Percentiles rank a stretch among this genome's conserved stretches.
phyloP scores from a whole-genome alignment of 1,140 invertebrate genomes.

The Diorhabda elongata region DNA sequence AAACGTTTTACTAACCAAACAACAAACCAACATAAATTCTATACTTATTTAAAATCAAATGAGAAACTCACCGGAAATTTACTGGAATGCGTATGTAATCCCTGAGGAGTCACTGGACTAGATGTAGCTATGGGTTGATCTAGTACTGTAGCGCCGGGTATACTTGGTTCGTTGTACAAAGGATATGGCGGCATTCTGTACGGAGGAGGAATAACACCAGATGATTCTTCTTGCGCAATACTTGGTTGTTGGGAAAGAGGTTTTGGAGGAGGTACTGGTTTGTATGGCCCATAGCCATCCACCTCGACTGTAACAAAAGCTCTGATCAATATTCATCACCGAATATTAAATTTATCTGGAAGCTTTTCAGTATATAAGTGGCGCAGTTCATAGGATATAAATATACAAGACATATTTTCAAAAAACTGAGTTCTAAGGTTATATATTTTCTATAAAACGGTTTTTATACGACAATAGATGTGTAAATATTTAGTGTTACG shows the following conservation, averaged over 20 bases:
- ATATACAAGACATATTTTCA: too few relatives aligned
- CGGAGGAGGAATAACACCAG: constrained; percentile 46
- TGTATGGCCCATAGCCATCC: constrained; percentile 53
- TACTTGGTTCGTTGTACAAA: constrained; percentile 46
- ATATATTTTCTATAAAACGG: too few relatives aligned
- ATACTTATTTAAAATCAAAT: too few relatives aligned
- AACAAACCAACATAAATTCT: too few relatives aligned
- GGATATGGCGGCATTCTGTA: constrained; percentile 53
- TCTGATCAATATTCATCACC: too few relatives aligned
- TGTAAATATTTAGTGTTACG: too few relatives aligned
- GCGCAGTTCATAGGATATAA: too few relatives aligned
- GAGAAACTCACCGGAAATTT: constrained; percentile 68
- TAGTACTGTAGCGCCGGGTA: constrained; percentile 46
- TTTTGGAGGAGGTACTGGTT: constrained; percentile 58
- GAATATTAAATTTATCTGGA: too few relatives aligned
- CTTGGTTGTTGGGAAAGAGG: constrained; percentile 51
- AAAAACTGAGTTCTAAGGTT: too few relatives aligned
- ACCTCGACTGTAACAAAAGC: constrained; percentile 52
- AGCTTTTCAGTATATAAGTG: too few relatives aligned
- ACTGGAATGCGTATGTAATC: constrained; percentile 69
- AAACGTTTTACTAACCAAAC: too few relatives aligned
- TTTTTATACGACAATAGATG: too few relatives aligned
- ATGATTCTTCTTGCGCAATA: constrained; percentile 35
- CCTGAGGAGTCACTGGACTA: constrained; percentile 51
- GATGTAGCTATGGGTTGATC: constrained; percentile 51